These are phyloP conservation scores for Neoscelio sp. DNA, from an alignment of 2,888 invertebrate genomes.

Conservation along the genomic window DNA sequence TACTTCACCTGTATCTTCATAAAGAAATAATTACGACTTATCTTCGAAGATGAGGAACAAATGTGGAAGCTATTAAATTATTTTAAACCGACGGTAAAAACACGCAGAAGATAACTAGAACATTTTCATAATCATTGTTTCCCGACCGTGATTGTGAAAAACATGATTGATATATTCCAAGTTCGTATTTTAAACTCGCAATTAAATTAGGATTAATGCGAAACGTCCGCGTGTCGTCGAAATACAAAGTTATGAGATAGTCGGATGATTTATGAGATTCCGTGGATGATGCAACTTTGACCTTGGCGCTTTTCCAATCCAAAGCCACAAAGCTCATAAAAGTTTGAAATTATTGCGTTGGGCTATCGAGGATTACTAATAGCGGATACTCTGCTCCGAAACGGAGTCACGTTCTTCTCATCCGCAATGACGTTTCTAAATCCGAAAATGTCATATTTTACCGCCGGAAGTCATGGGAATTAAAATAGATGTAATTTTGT, in stretches of 20 bases:
- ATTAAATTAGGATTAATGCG: conserved; percentile 38
- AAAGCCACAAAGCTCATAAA: conserved; percentile 58
- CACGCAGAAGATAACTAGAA: background rate
- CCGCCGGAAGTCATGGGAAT: conserved; percentile 1
- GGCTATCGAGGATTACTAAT: conserved; percentile 16
- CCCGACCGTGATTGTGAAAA: background rate
- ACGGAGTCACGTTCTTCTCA: too few relatives aligned
- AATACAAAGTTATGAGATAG: conserved; percentile 31
- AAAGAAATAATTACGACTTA: too few relatives aligned
- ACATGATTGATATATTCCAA: conserved; percentile 12
- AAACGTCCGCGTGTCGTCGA: background rate
- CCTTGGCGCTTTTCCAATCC: conserved; percentile 63
- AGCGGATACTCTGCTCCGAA: too few relatives aligned
- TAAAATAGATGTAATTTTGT: too few relatives aligned
- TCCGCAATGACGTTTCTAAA: too few relatives aligned
- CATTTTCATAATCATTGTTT: background rate
- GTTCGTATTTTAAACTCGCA: background rate
- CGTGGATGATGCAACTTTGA: conserved; percentile 41
- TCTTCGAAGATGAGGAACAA: too few relatives aligned
- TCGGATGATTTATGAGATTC: conserved; percentile 47
- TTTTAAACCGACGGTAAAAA: too few relatives aligned
- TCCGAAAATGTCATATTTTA: too few relatives aligned
- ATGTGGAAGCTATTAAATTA: too few relatives aligned
- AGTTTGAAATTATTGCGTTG: conserved; percentile 39
- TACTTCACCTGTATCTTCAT: too few relatives aligned